Conservation (phyloP, 2,888 invertebrate species). For the Theretra japonica region DNA sequence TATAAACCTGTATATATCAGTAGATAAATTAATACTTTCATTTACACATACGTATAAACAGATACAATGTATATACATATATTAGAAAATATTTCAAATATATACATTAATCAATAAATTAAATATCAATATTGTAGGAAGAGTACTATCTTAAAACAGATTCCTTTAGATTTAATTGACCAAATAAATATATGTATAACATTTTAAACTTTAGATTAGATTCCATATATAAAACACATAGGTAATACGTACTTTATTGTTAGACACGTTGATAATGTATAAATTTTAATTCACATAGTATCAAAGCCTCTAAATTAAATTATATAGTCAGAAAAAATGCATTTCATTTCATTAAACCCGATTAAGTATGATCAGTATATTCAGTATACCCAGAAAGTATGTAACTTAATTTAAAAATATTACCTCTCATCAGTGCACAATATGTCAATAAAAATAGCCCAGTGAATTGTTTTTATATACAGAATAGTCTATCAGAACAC, state of each 20-base stretch:
- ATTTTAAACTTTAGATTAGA: conserved; percentile 35
- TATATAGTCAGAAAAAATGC: conserved; percentile 3
- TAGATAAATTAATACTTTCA: conserved; percentile 41
- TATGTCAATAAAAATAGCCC: neutral
- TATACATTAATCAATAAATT: conserved; percentile 38
- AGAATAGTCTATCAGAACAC: too few relatives aligned
- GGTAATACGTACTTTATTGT: conserved; percentile 40
- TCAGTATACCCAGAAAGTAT: neutral
- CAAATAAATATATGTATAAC: conserved; percentile 34
- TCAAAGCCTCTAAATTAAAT: conserved; percentile 35
- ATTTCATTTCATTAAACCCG: neutral
- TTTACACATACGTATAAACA: conserved; percentile 42
- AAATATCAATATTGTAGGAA: conserved; percentile 34
- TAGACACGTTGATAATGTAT: conserved; percentile 49
- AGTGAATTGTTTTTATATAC: too few relatives aligned
- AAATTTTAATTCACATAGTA: conserved; percentile 50
- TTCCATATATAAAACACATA: conserved; percentile 39
- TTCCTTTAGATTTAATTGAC: conserved; percentile 38
- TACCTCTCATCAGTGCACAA: neutral
- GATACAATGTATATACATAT: conserved; percentile 29
- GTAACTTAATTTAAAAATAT: neutral
- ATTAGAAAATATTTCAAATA: conserved; percentile 35
- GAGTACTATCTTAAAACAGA: conserved; percentile 40
- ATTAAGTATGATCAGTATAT: neutral
- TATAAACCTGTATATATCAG: conserved; percentile 42